These are phyloP conservation scores for Emmelina monodactyla DNA, from an alignment of 2,888 invertebrate species.

Conservation along the genomic window DNA sequence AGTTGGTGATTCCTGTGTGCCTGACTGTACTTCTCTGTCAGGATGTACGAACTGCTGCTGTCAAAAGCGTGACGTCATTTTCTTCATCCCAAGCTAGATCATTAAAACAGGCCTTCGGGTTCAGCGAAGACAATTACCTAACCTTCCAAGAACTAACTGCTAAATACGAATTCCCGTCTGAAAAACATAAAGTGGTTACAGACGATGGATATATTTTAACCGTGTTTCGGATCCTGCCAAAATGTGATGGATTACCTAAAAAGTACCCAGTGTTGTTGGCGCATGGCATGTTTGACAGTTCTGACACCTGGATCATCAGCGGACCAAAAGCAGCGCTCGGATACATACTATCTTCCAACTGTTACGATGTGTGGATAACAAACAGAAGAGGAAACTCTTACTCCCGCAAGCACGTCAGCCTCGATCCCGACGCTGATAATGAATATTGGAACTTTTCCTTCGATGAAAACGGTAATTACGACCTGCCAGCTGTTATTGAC, in stretches of 20 bases:
- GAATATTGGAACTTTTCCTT: slow-evolving; percentile 67
- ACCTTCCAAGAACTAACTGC: slow-evolving; percentile 36
- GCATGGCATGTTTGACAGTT: slow-evolving; percentile 35
- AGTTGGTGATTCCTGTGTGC: no score
- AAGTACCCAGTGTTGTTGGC: slow-evolving; percentile 31
- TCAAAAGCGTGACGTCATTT: no score
- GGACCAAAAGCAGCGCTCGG: slow-evolving; percentile 29
- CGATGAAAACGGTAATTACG: slow-evolving; percentile 75
- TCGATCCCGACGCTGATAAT: slow-evolving; percentile 37
- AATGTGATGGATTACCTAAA: slow-evolving; percentile 21
- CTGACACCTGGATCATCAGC: slow-evolving; percentile 36
- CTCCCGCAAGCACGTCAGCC: slow-evolving; percentile 58
- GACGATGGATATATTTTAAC: slow-evolving; percentile 40
- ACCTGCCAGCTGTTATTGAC: slow-evolving; percentile 71
- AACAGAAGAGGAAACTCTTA: slow-evolving; percentile 70
- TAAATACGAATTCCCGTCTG: slow-evolving; percentile 31
- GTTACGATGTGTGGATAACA: slow-evolving; percentile 57
- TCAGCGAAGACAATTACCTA: slow-evolving; percentile 40
- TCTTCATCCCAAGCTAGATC: not conserved
- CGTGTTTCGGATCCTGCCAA: slow-evolving; percentile 31
- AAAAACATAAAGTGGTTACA: slow-evolving; percentile 31
- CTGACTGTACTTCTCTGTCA: no score
- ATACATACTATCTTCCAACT: slow-evolving; percentile 49
- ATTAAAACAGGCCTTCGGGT: slow-evolving; percentile 22
- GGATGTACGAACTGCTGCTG: no score